phyloP scores from a whole-genome alignment of 2,797 vertebrate genomes.

The Xerus rutilus region DNA sequence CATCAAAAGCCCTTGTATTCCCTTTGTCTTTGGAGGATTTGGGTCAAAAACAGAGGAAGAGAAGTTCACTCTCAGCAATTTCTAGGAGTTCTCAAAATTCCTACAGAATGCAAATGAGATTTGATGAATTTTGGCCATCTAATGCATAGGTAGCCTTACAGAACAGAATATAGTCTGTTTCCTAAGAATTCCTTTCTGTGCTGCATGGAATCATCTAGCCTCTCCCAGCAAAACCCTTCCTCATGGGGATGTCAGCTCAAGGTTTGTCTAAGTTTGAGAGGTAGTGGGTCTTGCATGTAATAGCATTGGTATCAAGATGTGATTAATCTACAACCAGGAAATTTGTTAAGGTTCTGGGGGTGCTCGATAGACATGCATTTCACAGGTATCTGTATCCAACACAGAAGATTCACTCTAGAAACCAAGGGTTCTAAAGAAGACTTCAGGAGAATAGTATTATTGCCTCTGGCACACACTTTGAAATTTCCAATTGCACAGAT shows the following conservation, averaged over 20 bases:
- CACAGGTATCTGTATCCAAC: neutral
- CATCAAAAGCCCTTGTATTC: neutral
- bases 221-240: constrained; percentile 59
- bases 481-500: neutral
- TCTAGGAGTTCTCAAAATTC: constrained; percentile 37
- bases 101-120: neutral
- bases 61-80: constrained; percentile 18
- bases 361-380: neutral
- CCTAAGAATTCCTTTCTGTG: constrained; percentile 33
- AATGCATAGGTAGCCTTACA: neutral
- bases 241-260: constrained; percentile 29
- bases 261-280: constrained; percentile 56
- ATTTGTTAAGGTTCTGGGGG: neutral
- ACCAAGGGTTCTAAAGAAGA: neutral
- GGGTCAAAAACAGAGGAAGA: constrained; percentile 30
- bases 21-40: constrained; percentile 48
- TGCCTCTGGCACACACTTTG: neutral
- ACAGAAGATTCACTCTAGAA: neutral
- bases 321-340: neutral
- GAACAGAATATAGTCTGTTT: constrained; percentile 17
- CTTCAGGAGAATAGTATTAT: neutral
- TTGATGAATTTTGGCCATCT: constrained; percentile 31
- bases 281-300: neutral
- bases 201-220: constrained; percentile 67
- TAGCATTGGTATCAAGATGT: neutral